phyloP scores from a whole-genome alignment of 2,113 vertebrate species.

The Menura novaehollandiae region DNA sequence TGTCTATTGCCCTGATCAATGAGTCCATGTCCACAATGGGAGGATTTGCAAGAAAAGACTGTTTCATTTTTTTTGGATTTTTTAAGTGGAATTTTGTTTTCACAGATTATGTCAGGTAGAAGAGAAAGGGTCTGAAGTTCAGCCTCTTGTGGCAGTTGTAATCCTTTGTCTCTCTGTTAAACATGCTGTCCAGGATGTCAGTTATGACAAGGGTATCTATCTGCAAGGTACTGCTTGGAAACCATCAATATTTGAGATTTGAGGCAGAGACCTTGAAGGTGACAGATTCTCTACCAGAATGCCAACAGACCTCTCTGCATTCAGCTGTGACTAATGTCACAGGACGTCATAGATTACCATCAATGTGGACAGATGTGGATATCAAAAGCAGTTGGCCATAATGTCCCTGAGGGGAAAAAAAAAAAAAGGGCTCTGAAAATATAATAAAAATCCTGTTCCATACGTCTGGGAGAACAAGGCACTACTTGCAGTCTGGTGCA shows the following conservation, averaged over 20 bases:
- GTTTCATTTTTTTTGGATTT: not conserved
- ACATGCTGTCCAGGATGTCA: not conserved
- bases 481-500: accelerated
- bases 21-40: accelerated
- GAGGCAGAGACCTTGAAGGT: not conserved
- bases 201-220: not conserved
- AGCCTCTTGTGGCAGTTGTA: not conserved
- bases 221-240: not conserved
- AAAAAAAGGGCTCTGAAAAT: not conserved
- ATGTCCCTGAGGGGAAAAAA: not conserved
- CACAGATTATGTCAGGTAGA: not conserved
- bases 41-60: not conserved
- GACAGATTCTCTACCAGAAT: not conserved
- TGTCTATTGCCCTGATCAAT: not conserved
- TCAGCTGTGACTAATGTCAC: not conserved
- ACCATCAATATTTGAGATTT: not conserved
- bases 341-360: not conserved
- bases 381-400: not conserved
- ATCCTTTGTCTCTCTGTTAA: not conserved
- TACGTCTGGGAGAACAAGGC: not conserved
- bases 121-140: not conserved
- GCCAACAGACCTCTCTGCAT: not conserved
- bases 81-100: not conserved
- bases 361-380: not conserved
- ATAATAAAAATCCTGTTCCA: not conserved